phyloP scores from a whole-genome alignment of 2,797 vertebrate genomes.

The Philypnodon macrostomus region DNA sequence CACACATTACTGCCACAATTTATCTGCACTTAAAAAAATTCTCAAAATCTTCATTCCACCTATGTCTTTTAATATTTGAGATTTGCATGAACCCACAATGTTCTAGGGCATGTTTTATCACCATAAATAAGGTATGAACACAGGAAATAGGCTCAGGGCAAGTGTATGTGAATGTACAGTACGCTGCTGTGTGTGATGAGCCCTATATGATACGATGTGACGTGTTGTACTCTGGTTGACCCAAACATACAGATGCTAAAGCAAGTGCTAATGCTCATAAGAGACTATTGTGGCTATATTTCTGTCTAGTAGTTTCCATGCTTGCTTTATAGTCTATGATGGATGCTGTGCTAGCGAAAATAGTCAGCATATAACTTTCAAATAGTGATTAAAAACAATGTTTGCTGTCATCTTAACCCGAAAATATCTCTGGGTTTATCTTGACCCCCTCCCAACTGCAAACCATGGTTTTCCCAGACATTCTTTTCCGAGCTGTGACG shows the following conservation, averaged over 20 bases:
- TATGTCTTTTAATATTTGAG: too few species aligned
- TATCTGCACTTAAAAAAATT: not conserved
- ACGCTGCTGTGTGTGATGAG: not conserved
- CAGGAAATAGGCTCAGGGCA: slow-evolving; percentile 23
- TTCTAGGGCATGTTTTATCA: slow-evolving; percentile 1
- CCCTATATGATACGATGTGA: not conserved
- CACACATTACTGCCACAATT: not conserved
- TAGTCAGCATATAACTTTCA: not conserved
- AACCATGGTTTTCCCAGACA: slow-evolving; percentile 73
- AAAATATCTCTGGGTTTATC: slow-evolving; percentile 8
- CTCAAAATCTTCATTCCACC: not conserved
- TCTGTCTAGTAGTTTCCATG: not conserved
- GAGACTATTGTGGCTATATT: not conserved
- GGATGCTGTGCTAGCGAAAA: not conserved
- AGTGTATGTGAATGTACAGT: slow-evolving; percentile 7
- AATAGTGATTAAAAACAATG: slow-evolving; percentile 4
- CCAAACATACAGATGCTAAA: not conserved
- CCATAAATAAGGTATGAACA: slow-evolving; percentile 4
- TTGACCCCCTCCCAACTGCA: slow-evolving; percentile 17
- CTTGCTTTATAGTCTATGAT: too few species aligned
- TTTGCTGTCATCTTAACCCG: not conserved
- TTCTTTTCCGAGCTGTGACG: slow-evolving; percentile 70
- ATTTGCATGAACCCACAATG: not conserved
- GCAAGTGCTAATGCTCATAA: not conserved
- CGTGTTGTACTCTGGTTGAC: slow-evolving; percentile 5